phyloP scores from a whole-genome alignment of 2,888 invertebrate genomes.

The Hypena proboscidalis region DNA sequence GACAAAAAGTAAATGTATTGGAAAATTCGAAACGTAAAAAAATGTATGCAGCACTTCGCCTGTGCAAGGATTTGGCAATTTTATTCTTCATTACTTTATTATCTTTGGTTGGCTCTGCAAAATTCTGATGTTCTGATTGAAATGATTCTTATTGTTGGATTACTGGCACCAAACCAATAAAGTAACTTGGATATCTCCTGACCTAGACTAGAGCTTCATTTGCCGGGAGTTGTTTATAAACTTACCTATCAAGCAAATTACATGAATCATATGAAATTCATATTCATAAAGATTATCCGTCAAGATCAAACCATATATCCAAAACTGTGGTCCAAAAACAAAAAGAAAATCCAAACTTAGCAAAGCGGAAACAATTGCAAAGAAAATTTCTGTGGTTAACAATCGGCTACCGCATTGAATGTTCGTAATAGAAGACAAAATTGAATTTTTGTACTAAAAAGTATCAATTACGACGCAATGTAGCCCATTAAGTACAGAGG shows the following conservation, averaged over 20 bases:
- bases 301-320: not conserved
- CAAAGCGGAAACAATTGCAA: constrained; percentile 30
- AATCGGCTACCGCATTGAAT: constrained; percentile 23
- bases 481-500: constrained; percentile 52
- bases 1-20: not conserved
- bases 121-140: no score
- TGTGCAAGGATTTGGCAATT: no score
- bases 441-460: constrained; percentile 40
- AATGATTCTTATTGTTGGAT: no score
- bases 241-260: no score
- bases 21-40: no score
- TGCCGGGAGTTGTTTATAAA: constrained; percentile 10
- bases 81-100: no score
- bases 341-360: constrained; percentile 13
- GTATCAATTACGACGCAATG: constrained; percentile 36
- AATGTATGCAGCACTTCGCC: no score
- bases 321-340: not conserved
- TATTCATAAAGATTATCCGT: no score
- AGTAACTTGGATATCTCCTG: constrained; percentile 16
- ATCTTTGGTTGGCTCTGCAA: no score
- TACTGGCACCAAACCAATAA: no score
- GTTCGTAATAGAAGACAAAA: constrained; percentile 36
- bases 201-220: constrained; percentile 18
- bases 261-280: no score
- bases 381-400: constrained; percentile 32